A percentile compares a stretch with the other conserved stretches of the same genome.
Conservation (phyloP, 2,113 vertebrate species). For the Lepisosteus osseus region DNA sequence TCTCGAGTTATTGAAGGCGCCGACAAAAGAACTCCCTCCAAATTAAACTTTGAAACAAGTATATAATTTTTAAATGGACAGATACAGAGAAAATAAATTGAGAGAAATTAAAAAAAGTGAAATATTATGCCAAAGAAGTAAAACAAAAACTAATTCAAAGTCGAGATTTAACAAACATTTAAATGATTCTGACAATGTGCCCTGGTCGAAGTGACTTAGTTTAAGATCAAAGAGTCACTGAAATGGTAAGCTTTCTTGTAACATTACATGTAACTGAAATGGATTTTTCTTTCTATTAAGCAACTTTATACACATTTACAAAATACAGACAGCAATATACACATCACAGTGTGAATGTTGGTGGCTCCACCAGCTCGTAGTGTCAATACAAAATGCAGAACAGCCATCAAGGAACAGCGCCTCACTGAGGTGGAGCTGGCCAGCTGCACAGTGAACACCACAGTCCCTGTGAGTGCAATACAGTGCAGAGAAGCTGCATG, state of each 20-base stretch:
- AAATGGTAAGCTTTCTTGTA: constrained; percentile 46
- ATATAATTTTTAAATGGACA: no score
- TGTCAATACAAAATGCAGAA: constrained; percentile 81
- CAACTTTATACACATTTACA: constrained; percentile 73
- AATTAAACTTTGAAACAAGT: no score
- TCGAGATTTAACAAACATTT: constrained; percentile 44
- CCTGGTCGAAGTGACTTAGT: constrained; percentile 45
- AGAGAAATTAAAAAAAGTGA: no score
- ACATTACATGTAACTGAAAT: constrained; percentile 42
- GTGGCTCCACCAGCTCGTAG: constrained; percentile 75
- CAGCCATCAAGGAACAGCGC: constrained; percentile 75
- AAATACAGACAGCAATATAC: constrained; percentile 92
- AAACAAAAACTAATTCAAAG: constrained; percentile 52
- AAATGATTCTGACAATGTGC: constrained; percentile 33
- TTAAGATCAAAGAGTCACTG: constrained; percentile 52
- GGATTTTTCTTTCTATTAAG: constrained; percentile 54
- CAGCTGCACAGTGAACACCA: constrained; percentile 72
- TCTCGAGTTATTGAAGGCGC: no score
- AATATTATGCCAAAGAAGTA: constrained; percentile 27
- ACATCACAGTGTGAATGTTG: constrained; percentile 88
- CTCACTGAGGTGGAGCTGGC: constrained; percentile 68
- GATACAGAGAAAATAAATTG: no score
- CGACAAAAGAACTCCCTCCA: no score
- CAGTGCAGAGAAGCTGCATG: constrained; percentile 76
- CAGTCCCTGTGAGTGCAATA: constrained; percentile 60